These are phyloP conservation scores for Manis pentadactyla DNA, from an alignment of 2,797 vertebrate genomes.

Conservation along the genomic window DNA sequence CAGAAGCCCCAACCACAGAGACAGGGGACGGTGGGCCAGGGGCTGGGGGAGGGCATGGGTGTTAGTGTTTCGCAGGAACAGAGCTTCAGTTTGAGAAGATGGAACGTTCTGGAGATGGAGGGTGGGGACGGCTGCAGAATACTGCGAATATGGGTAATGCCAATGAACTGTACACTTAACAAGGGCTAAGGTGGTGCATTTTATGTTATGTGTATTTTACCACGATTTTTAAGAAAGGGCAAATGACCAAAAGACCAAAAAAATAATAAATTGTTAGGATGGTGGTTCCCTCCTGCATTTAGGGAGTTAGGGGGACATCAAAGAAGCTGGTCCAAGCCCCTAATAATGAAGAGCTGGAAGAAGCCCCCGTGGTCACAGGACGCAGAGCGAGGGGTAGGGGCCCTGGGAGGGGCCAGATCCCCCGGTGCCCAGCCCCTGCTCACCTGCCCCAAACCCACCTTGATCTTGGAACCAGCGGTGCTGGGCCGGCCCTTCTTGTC, in stretches of 20 bases:
- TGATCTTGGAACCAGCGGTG: constrained; percentile 95
- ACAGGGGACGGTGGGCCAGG: neutral
- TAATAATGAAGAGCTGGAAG: neutral
- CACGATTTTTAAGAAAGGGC: neutral
- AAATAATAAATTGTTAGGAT: neutral
- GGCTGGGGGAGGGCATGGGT: neutral
- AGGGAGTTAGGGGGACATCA: neutral
- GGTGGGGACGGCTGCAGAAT: neutral
- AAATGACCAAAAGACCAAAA: neutral
- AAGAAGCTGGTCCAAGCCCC: neutral
- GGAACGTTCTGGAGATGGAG: neutral
- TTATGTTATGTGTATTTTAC: neutral
- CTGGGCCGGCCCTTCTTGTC: constrained; percentile 96
- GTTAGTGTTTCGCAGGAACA: neutral
- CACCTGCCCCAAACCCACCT: constrained; percentile 85
- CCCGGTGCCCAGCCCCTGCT: neutral
- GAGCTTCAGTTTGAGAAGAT: neutral
- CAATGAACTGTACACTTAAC: too few species aligned
- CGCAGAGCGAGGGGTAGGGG: neutral
- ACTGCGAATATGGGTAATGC: neutral
- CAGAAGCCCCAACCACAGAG: neutral
- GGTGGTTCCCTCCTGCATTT: neutral
- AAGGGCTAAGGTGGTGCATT: neutral
- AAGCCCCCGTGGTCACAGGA: neutral
- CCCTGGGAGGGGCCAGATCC: too few species aligned